These are phyloP conservation scores for Hydra vulgaris DNA, from an alignment of 30 jellyfish, hydroid and myxozoan genomes.

Conservation along the genomic window DNA sequence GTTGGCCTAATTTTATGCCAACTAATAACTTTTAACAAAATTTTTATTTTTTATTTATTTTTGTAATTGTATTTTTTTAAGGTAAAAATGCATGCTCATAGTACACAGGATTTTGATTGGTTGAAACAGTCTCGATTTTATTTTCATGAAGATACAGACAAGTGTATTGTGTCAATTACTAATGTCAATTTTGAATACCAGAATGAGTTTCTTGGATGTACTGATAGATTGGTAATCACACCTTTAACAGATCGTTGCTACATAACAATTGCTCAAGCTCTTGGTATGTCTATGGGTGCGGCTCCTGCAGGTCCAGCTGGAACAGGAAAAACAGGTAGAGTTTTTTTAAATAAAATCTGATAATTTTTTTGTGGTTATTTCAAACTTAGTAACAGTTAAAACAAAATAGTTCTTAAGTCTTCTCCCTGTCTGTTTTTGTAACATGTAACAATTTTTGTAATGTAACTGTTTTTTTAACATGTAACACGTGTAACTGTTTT, in stretches of 20 bases:
- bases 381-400: background rate
- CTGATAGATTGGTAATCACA: slow-evolving; percentile 91
- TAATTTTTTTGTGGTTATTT: background rate
- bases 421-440: background rate
- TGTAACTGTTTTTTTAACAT: too few relatives aligned
- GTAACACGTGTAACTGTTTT: too few relatives aligned
- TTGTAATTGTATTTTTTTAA: slow-evolving; percentile 2
- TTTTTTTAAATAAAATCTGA: background rate
- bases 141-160: slow-evolving; percentile 77
- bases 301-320: slow-evolving; percentile 99
- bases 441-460: too few relatives aligned
- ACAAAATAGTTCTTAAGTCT: background rate
- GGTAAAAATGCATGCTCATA: slow-evolving; percentile 85
- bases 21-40: background rate
- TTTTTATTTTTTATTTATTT: background rate
- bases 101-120: slow-evolving; percentile 78
- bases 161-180: slow-evolving; percentile 67
- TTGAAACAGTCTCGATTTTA: slow-evolving; percentile 85
- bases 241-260: slow-evolving; percentile 93
- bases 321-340: slow-evolving; percentile 85
- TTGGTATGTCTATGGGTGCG: slow-evolving; percentile 99
- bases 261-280: slow-evolving; percentile 94
- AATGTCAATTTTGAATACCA: slow-evolving; percentile 88
- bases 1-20: background rate
- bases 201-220: slow-evolving; percentile 93